Evolutionary conservation across 2,888 invertebrate species (phyloP).

Genomic region (Conops quadrifasciatus): DNA sequence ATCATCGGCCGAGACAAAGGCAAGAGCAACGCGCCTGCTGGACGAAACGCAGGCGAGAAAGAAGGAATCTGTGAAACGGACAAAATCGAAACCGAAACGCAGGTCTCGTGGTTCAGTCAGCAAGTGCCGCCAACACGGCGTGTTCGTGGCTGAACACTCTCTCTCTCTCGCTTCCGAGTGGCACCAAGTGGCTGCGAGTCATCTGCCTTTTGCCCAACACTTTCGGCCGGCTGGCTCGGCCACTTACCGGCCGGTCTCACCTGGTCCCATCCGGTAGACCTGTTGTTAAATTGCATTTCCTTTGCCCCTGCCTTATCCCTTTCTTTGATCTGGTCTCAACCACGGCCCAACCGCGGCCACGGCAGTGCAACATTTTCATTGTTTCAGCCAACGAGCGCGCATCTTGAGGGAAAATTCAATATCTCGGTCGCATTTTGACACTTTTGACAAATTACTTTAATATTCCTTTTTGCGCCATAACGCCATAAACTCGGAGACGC

Average conservation of each 20-base stretch:
- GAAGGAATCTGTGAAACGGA: constrained; percentile 10
- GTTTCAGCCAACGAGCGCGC: constrained; percentile 8
- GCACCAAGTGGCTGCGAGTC: constrained; percentile 34
- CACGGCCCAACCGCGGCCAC: not conserved
- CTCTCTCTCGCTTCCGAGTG: not conserved
- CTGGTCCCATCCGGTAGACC: constrained; percentile 12
- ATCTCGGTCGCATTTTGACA: constrained; percentile 56
- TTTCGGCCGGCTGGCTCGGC: constrained; percentile 31
- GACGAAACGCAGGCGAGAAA: not conserved
- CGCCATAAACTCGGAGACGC: constrained; percentile 29
- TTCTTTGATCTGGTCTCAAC: constrained; percentile 8
- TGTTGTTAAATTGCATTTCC: constrained; percentile 8
- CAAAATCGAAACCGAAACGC: constrained; percentile 26
- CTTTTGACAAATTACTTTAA: constrained; percentile 60
- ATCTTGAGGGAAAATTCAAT: constrained; percentile 47
- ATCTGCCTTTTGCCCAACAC: constrained; percentile 29
- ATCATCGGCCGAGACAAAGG: not conserved
- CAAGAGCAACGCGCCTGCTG: not conserved
- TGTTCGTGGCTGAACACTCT: not conserved
- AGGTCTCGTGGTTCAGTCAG: constrained; percentile 8
- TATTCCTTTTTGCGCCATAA: constrained; percentile 48
- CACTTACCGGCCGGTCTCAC: not conserved
- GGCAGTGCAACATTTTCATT: constrained; percentile 22
- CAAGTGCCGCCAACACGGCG: constrained; percentile 21
- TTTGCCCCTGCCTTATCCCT: not conserved